phyloP scores from a whole-genome alignment of 2,113 vertebrate species.

The Fukomys damarensis region DNA sequence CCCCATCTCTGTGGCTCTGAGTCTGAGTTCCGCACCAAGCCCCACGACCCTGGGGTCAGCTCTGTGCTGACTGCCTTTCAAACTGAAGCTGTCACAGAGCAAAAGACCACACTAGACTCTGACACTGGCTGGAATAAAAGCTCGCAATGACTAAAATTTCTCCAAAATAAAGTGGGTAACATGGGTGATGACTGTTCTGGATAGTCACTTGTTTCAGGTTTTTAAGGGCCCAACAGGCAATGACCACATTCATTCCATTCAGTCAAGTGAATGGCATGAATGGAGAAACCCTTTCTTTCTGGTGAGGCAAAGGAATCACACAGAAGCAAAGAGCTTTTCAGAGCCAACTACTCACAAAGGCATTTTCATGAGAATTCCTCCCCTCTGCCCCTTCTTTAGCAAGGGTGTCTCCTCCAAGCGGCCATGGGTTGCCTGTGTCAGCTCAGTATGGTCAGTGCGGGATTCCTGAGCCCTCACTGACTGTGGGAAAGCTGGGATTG shows the following conservation, averaged over 20 bases:
- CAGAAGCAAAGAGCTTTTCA: neutral
- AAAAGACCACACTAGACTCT: neutral
- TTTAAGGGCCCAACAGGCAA: neutral
- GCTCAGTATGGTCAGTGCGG: accelerated
- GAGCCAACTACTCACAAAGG: neutral
- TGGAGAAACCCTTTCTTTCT: neutral
- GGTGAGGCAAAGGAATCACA: neutral
- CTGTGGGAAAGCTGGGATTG: accelerated
- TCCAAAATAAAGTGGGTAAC: neutral
- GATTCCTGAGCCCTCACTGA: neutral
- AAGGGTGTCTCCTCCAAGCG: accelerated
- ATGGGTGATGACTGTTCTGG: accelerated
- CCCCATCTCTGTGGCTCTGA: neutral
- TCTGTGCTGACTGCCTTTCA: neutral
- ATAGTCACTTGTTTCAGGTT: neutral
- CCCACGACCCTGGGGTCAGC: neutral
- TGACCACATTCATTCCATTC: accelerated
- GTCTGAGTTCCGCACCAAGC: accelerated
- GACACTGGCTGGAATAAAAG: neutral
- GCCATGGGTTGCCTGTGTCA: accelerated
- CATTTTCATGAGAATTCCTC: neutral
- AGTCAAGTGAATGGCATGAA: neutral
- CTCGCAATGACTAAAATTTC: neutral
- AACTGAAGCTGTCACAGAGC: neutral
- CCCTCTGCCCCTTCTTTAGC: accelerated